A percentile compares a stretch with the other conserved stretches of the same genome.
phyloP scores from a whole-genome alignment of 2,113 vertebrate species.

The Perca schrenkii region DNA sequence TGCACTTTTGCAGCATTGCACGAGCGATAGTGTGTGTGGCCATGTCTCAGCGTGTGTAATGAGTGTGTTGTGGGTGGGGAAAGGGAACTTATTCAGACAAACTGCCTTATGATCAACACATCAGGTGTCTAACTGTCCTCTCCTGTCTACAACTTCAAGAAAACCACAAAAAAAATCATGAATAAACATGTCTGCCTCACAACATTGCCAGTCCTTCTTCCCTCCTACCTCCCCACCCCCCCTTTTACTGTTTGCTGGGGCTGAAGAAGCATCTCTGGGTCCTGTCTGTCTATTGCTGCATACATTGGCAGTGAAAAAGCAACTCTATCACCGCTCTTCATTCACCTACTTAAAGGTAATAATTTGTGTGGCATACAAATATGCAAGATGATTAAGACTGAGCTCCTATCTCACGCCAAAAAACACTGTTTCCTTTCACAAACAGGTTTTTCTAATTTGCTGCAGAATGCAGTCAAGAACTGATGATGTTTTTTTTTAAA shows the following conservation, averaged over 20 bases:
- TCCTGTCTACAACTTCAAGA: slow-evolving; percentile 57
- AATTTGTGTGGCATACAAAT: slow-evolving; percentile 16
- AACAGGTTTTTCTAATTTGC: not conserved
- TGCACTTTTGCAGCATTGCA: slow-evolving; percentile 35
- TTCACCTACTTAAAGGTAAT: slow-evolving; percentile 40
- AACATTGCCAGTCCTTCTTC: slow-evolving; percentile 33
- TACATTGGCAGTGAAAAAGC: slow-evolving; percentile 51
- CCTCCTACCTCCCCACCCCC: not conserved
- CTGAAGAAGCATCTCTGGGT: slow-evolving; percentile 46
- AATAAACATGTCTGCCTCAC: slow-evolving; percentile 64
- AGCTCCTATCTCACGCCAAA: not conserved
- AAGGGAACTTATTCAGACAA: slow-evolving; percentile 63
- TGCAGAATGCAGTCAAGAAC: not conserved
- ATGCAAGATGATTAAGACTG: not conserved
- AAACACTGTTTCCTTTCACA: not conserved
- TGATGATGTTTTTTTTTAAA: not conserved
- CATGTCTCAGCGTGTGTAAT: slow-evolving; percentile 67
- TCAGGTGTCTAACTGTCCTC: slow-evolving; percentile 59
- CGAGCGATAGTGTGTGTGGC: slow-evolving; percentile 55
- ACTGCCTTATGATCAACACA: slow-evolving; percentile 61
- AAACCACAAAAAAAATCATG: slow-evolving; percentile 54
- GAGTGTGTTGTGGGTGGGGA: slow-evolving; percentile 71
- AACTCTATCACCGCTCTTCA: slow-evolving; percentile 37
- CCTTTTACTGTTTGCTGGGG: slow-evolving; percentile 16
- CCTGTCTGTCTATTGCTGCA: slow-evolving; percentile 61